Conservation (phyloP, 1,140 invertebrate genomes). For the Zophobas atratus region DNA sequence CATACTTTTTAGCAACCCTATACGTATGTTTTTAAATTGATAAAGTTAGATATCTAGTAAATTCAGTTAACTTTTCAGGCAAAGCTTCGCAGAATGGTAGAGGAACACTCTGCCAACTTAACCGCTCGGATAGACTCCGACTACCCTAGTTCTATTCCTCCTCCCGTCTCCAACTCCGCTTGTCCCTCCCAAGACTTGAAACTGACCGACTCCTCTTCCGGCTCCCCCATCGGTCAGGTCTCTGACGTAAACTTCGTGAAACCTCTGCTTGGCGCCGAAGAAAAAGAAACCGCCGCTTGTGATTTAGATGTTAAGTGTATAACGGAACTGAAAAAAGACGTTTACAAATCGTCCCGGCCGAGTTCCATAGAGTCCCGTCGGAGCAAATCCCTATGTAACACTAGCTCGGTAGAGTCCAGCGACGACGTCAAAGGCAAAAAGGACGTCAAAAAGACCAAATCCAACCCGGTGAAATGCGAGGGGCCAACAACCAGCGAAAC, state of each 20-base stretch:
- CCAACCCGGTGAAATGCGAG: slow-evolving; percentile 58
- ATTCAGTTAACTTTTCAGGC: slow-evolving; percentile 49
- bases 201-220: slow-evolving; percentile 51
- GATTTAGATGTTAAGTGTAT: slow-evolving; percentile 55
- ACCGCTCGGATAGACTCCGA: slow-evolving; percentile 65
- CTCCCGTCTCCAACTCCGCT: slow-evolving; percentile 57
- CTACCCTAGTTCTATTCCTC: slow-evolving; percentile 58
- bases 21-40: no score
- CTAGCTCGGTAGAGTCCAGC: slow-evolving; percentile 58
- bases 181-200: slow-evolving; percentile 53
- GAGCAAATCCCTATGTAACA: slow-evolving; percentile 62
- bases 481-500: slow-evolving; percentile 47
- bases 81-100: slow-evolving; percentile 67
- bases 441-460: slow-evolving; percentile 63
- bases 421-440: slow-evolving; percentile 60
- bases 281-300: slow-evolving; percentile 53
- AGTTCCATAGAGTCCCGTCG: slow-evolving; percentile 60
- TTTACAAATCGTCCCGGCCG: slow-evolving; percentile 52
- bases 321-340: slow-evolving; percentile 55
- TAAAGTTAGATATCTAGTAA: no score
- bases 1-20: no score
- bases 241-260: slow-evolving; percentile 48
- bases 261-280: slow-evolving; percentile 47
- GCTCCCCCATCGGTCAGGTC: slow-evolving; percentile 37
- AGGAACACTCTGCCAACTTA: slow-evolving; percentile 64